These are phyloP conservation scores for Formica selysi DNA, from an alignment of 1,140 invertebrate genomes.

Conservation along the genomic window DNA sequence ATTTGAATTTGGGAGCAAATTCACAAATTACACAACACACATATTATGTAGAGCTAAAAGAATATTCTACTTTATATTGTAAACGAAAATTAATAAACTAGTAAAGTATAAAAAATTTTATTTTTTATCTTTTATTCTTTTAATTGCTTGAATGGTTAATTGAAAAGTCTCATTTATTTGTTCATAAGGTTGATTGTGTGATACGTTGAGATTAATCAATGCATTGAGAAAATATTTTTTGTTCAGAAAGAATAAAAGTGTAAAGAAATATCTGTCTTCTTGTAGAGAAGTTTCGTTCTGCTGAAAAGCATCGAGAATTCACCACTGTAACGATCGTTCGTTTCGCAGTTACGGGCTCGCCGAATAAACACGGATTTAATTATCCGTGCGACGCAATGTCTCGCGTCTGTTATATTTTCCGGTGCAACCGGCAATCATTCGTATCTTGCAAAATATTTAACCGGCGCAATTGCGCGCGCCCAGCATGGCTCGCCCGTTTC, in stretches of 20 bases:
- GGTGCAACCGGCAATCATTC: slow-evolving; percentile 16
- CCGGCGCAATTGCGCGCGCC: slow-evolving; percentile 9
- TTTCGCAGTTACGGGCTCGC: neutral
- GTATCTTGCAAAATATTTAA: slow-evolving; percentile 62
- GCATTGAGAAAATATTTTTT: neutral
- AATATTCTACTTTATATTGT: neutral
- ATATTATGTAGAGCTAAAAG: neutral
- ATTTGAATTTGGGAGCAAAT: neutral
- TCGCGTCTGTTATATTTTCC: neutral
- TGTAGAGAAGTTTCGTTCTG: neutral
- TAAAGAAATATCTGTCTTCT: neutral
- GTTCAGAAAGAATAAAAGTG: neutral
- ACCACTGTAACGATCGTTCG: neutral
- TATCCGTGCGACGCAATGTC: slow-evolving; percentile 5
- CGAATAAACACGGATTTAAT: slow-evolving; percentile 47
- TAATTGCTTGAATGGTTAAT: neutral
- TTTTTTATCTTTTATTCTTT: neutral
- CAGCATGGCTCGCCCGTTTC: slow-evolving; percentile 14
- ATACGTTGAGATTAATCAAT: neutral
- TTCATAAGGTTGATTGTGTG: neutral
- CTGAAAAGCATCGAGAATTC: neutral
- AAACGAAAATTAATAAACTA: neutral
- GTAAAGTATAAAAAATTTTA: neutral
- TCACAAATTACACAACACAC: neutral
- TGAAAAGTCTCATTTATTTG: neutral